phyloP scores from a whole-genome alignment of 1,140 invertebrate species.

The Cyclargus thomasi region DNA sequence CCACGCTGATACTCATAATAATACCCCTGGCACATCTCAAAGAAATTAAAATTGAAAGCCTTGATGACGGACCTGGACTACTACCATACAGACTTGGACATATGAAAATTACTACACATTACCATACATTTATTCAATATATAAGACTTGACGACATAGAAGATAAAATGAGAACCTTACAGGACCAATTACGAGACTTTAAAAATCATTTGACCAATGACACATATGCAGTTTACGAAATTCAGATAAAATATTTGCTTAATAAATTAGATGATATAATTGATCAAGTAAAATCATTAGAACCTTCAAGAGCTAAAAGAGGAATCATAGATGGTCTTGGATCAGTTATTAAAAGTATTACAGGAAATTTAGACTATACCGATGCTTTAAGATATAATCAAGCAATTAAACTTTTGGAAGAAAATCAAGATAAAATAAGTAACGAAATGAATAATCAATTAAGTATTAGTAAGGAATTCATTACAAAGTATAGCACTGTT shows the following conservation, averaged over 20 bases:
- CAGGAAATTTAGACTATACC: constrained; percentile 26
- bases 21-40: constrained; percentile 4
- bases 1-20: constrained; percentile 13
- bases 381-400: constrained; percentile 25
- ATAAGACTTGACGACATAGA: not conserved
- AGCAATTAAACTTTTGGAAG: constrained; percentile 26
- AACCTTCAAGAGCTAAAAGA: constrained; percentile 28
- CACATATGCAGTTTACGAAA: not conserved
- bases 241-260: constrained; percentile 13
- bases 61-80: constrained; percentile 19
- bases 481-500: constrained; percentile 3
- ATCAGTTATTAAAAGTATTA: constrained; percentile 28
- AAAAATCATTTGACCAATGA: not conserved
- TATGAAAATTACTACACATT: not conserved
- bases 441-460: constrained; percentile 27
- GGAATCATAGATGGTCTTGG: constrained; percentile 26
- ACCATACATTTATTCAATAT: not conserved
- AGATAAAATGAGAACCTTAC: too few relatives aligned
- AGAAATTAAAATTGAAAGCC: constrained; percentile 24
- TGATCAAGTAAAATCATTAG: constrained; percentile 22
- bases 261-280: constrained; percentile 22
- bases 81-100: not conserved
- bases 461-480: constrained; percentile 24
- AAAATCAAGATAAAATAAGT: constrained; percentile 14
- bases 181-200: not conserved